phyloP scores from a whole-genome alignment of 2,888 invertebrate genomes.

The Macropis europaea region DNA sequence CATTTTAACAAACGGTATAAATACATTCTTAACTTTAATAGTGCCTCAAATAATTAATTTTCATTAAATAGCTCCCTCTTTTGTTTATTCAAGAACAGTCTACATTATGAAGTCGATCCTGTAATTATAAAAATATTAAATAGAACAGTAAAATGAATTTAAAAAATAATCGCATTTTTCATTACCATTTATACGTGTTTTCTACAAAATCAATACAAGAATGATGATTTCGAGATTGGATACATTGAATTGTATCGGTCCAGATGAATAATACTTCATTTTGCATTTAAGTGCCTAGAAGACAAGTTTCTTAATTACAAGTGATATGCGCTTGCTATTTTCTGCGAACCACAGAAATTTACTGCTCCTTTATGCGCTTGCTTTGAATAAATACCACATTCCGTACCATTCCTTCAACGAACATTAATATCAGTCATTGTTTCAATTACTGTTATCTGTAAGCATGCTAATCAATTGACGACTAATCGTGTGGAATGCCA shows the following conservation, averaged over 20 bases:
- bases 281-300: background rate
- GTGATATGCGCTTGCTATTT: background rate
- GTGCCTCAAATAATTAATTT: too few species aligned
- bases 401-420: background rate
- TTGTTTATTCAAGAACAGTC: too few species aligned
- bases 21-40: too few species aligned
- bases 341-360: background rate
- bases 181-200: too few species aligned
- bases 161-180: too few species aligned
- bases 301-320: constrained; percentile 11
- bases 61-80: too few species aligned
- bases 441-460: background rate
- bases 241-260: background rate
- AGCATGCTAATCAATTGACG: background rate
- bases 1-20: too few species aligned
- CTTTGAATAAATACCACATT: background rate
- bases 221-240: too few species aligned
- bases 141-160: too few species aligned
- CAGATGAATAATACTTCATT: background rate
- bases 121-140: too few species aligned
- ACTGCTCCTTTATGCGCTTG: background rate
- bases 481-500: background rate
- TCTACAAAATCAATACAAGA: too few species aligned
- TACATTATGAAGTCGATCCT: too few species aligned
- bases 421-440: background rate